Conservation (phyloP, 1,140 invertebrate genomes). For the Sarcophaga peregrina region DNA sequence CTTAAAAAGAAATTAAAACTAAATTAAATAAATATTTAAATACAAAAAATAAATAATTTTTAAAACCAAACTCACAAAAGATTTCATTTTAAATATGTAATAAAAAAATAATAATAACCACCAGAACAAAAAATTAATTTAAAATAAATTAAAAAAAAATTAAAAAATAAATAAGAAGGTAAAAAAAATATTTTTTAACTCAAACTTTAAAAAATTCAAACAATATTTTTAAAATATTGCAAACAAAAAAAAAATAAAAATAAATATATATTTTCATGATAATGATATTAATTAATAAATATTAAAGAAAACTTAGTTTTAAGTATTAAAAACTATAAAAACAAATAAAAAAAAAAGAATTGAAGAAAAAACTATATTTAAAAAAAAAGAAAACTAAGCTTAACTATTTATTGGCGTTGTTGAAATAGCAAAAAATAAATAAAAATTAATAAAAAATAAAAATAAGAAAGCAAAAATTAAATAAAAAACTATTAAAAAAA, state of each 20-base stretch:
- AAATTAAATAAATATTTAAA: slow-evolving; percentile 5
- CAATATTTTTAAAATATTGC: slow-evolving; percentile 34
- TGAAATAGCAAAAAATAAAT: background rate
- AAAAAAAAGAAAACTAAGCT: slow-evolving; percentile 12
- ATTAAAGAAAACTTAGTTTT: background rate
- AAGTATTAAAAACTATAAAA: too few relatives aligned
- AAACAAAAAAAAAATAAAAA: background rate
- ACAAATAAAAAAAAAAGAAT: slow-evolving; percentile 4
- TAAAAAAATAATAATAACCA: background rate
- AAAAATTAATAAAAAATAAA: background rate
- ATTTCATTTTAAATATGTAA: slow-evolving; percentile 34
- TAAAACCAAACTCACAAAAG: background rate
- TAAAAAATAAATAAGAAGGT: background rate
- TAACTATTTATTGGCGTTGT: slow-evolving; percentile 34
- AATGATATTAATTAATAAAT: slow-evolving; percentile 24
- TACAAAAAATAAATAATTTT: slow-evolving; percentile 13
- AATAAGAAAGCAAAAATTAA: background rate
- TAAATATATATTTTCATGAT: slow-evolving; percentile 30
- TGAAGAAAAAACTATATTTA: background rate
- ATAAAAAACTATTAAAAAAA: background rate
- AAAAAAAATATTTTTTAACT: background rate
- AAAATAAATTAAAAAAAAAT: background rate
- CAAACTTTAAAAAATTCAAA: background rate
- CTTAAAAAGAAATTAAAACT: background rate
- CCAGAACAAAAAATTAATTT: background rate